Evolutionary conservation across 2,888 invertebrate species (phyloP), one percentile per base, ranked within the genome.

Genomic region (Eubasilissa splendida): DNA sequence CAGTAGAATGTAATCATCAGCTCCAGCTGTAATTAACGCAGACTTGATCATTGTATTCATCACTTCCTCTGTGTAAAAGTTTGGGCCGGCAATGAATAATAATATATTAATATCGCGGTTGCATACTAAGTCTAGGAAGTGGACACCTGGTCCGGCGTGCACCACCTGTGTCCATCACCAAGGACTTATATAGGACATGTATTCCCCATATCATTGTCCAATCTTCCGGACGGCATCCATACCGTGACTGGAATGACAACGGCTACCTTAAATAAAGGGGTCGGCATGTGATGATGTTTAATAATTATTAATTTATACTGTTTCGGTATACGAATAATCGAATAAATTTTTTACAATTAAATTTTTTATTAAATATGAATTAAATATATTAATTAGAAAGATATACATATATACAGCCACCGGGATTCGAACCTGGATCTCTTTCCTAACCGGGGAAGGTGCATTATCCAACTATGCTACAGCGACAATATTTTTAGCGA

Each of bases 111-210:
- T 76, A 76, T 76, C 60, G 53, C 22, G 12, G 76, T 76, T 76
- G 76, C 60, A 76, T 76, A 76, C 63, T 63, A 76, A 76, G 59
- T 63, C 76, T 76, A 76, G 76, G 76, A 76, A 76, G 63, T 63
- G 76, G 59, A 76, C 76, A 76, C 76, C 76, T 76, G 68, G 68
- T 12, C 68, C 14, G 66, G 50, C 65, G 52, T 68, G 68, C 52
- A 42, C 74, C 52, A 42, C 74, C 73, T 74, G 73, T 58, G 73
- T 22, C 59, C 59, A 9, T 59, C n/a, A n/a, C 50, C 71, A 54
- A 52, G 50, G 63, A 76, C 63, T 33, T 76, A 65, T 76, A 76
- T 50, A 53, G 63, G 63, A 50, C 53, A 60, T 63, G 63, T 76
- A 63, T 63, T 42, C 60, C 22, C 63, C 59, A 53, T 52, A 60